These are phyloP conservation scores for Triplophysa siluroides DNA, from an alignment of 2,113 vertebrate genomes.

Conservation along the genomic window DNA sequence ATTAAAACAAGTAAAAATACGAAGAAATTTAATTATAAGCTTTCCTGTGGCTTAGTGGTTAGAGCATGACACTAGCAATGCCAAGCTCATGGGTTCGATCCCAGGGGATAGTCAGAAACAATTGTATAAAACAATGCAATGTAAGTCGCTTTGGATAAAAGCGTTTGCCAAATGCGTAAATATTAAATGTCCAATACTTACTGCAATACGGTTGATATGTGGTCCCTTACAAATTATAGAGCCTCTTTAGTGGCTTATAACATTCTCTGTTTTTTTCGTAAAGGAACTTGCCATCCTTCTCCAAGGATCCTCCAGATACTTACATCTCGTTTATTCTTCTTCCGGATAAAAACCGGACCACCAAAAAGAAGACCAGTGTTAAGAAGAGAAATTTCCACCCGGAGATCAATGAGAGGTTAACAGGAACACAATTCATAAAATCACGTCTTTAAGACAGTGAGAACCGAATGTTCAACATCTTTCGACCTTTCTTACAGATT, in stretches of 20 bases:
- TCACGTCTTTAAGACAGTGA: not conserved
- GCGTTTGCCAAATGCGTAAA: too few species aligned
- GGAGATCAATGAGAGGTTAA: slow-evolving; percentile 85
- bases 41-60: too few species aligned
- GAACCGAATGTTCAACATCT: not conserved
- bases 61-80: too few species aligned
- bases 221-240: not conserved
- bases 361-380: slow-evolving; percentile 84
- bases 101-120: too few species aligned
- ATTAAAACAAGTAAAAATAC: too few species aligned
- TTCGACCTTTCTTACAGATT: slow-evolving; percentile 70
- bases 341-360: slow-evolving; percentile 84
- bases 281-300: slow-evolving; percentile 77
- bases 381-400: slow-evolving; percentile 86
- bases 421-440: not conserved
- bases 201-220: too few species aligned
- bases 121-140: too few species aligned
- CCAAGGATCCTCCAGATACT: slow-evolving; percentile 83
- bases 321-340: slow-evolving; percentile 84
- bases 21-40: too few species aligned
- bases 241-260: not conserved
- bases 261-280: not conserved
- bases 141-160: too few species aligned
- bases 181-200: too few species aligned
- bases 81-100: too few species aligned